Evolutionary conservation across 2,797 vertebrate genomes (phyloP), one percentile per base, ranked within the genome.

Genomic region (Lacerta agilis): DNA sequence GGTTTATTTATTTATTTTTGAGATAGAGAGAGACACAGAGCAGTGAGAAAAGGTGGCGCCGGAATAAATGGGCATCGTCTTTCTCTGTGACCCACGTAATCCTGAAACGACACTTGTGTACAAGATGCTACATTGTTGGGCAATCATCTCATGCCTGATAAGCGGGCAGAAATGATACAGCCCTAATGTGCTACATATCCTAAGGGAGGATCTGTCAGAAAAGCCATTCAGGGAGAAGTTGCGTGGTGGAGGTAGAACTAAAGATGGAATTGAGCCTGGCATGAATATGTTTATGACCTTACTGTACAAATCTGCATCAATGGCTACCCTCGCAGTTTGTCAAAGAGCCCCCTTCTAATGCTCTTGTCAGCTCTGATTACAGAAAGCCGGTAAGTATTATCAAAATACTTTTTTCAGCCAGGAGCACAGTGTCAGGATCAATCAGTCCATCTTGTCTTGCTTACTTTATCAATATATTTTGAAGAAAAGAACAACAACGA

Each of bases 351-450:
- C 41, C 3, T 82, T 90, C 27, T 93, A 94, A 94, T 93, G 72
- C 89, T 89, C 61, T 23, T 94, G 90, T 89, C 93, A 92, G 67
- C 78, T 93, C 72, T 88, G 89, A 93, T 95, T 87, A 93, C 67
- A 73, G 86, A 33, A 64, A 91, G 71, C 2, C 67, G 86, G 77
- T 80, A 67, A 86, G 72, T n/a, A 36, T 64, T 82, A 91, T 73
- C 69, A 90, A 93, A 93, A 90, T 82, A 0, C 86, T 92, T 84
- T 91, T 38, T 78, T 78, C 71, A 91, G 13, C 67, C 84, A 87
- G 45, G 80, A 91, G 80, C 79, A 87, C 90, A 72, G 27, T 88
- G 86, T 89, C 92, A 91, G 72, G 77, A 80, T 41, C 81, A 88
- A 90, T 94, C 88, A 94, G 86, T 43, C 20, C 66, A 49, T 79